These are phyloP conservation scores for Epistrophella euchroma DNA, from an alignment of 2,888 invertebrate genomes.

Conservation along the genomic window DNA sequence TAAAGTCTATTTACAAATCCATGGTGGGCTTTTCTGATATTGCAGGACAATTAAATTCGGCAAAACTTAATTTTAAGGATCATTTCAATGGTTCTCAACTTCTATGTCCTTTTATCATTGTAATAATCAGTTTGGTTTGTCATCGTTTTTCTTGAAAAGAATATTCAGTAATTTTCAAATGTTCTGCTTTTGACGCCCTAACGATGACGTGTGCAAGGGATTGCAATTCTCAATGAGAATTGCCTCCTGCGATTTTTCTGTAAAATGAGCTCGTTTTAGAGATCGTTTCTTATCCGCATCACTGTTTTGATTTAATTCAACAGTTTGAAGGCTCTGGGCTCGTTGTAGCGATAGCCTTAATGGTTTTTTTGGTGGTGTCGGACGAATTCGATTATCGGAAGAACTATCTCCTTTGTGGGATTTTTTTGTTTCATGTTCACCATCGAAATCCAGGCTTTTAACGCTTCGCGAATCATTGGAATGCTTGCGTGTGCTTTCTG, in stretches of 20 bases:
- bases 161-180: slow-evolving; percentile 80
- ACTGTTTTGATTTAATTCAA: slow-evolving; percentile 82
- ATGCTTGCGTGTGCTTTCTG: slow-evolving; percentile 79
- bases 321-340: slow-evolving; percentile 92
- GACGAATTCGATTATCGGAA: slow-evolving; percentile 87
- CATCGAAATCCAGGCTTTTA: slow-evolving; percentile 91
- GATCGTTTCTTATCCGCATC: slow-evolving; percentile 82
- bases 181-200: slow-evolving; percentile 82
- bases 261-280: slow-evolving; percentile 82
- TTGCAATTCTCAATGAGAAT: slow-evolving; percentile 80
- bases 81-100: slow-evolving; percentile 1
- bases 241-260: slow-evolving; percentile 77
- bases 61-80: not conserved
- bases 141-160: slow-evolving; percentile 68
- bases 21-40: slow-evolving; percentile 42
- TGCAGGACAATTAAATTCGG: slow-evolving; percentile 30
- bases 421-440: slow-evolving; percentile 86
- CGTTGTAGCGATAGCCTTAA: slow-evolving; percentile 92
- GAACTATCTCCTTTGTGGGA: slow-evolving; percentile 85
- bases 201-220: slow-evolving; percentile 81
- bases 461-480: slow-evolving; percentile 85
- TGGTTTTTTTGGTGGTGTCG: slow-evolving; percentile 94
- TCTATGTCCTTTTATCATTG: slow-evolving; percentile 52
- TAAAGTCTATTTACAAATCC: slow-evolving; percentile 59
- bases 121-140: slow-evolving; percentile 57